Evolutionary conservation across 2,888 invertebrate genomes (phyloP).

Genomic region (Archips xylosteana): DNA sequence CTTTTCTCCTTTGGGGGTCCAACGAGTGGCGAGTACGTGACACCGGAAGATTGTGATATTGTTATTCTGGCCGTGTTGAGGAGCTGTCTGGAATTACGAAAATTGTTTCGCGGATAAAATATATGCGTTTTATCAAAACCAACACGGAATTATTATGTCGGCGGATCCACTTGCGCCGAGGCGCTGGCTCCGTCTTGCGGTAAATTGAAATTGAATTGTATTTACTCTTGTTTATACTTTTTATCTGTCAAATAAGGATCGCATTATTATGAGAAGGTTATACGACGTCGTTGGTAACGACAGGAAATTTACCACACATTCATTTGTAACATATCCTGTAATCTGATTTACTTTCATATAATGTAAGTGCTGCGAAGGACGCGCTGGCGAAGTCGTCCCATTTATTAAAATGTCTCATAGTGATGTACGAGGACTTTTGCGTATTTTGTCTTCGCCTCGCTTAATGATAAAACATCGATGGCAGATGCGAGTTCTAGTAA

Average conservation of each 20-base stretch:
- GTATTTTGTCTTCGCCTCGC: slow-evolving; percentile 30
- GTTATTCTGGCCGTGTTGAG: slow-evolving; percentile 79
- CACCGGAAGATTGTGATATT: slow-evolving; percentile 80
- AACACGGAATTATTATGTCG: slow-evolving; percentile 40
- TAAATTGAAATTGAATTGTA: slow-evolving; percentile 27
- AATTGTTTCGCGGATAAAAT: slow-evolving; percentile 77
- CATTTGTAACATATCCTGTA: background rate
- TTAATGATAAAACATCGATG: slow-evolving; percentile 40
- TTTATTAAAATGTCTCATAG: slow-evolving; percentile 36
- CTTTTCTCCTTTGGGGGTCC: slow-evolving; percentile 73
- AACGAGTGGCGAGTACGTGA: slow-evolving; percentile 77
- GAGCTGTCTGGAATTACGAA: slow-evolving; percentile 76
- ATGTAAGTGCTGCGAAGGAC: slow-evolving; percentile 27
- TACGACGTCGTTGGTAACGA: background rate
- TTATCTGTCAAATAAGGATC: slow-evolving; percentile 5
- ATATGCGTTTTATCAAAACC: slow-evolving; percentile 66
- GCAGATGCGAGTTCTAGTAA: slow-evolving; percentile 29
- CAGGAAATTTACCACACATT: slow-evolving; percentile 4
- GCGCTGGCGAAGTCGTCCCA: slow-evolving; percentile 21
- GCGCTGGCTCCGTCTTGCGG: slow-evolving; percentile 2
- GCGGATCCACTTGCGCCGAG: slow-evolving; percentile 21
- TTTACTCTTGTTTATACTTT: slow-evolving; percentile 24
- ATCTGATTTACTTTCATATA: slow-evolving; percentile 32
- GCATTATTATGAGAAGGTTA: background rate
- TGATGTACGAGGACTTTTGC: slow-evolving; percentile 28